These are phyloP conservation scores for Muscicapa striata DNA, from an alignment of 2,797 vertebrate species.

Conservation along the genomic window DNA sequence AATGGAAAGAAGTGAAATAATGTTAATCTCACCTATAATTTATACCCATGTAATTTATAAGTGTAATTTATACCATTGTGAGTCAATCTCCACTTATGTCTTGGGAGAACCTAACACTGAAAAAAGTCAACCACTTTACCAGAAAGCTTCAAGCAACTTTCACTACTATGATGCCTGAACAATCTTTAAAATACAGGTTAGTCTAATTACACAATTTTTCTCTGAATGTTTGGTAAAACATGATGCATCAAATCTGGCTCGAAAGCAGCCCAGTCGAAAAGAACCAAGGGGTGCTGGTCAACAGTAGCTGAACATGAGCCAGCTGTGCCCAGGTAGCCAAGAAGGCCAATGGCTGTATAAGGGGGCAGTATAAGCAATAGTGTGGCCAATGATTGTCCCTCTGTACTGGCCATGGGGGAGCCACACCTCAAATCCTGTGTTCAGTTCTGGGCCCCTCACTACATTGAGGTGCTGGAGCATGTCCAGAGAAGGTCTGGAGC, in stretches of 20 bases:
- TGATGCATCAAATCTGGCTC: background rate
- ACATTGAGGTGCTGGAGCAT: background rate
- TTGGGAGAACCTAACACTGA: background rate
- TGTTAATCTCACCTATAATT: background rate
- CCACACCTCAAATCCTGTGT: background rate
- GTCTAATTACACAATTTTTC: background rate
- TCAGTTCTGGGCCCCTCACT: background rate
- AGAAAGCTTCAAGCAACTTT: background rate
- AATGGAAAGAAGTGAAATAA: background rate
- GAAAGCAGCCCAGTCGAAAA: background rate
- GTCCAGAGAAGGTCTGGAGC: background rate
- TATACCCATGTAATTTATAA: background rate
- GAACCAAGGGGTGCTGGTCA: background rate
- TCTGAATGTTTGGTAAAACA: background rate
- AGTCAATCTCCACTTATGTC: background rate
- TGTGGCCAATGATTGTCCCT: background rate
- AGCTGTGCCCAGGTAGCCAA: background rate
- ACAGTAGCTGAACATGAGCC: background rate
- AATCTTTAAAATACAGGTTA: background rate
- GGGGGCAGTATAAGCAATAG: background rate
- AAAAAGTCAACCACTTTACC: background rate
- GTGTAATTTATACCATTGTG: background rate
- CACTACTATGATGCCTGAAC: background rate
- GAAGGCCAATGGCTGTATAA: background rate
- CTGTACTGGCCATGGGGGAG: accelerated